Evolutionary conservation across 92 coral and sea anemone genomes (phyloP).

Genomic region (Epizoanthus rinbou): DNA sequence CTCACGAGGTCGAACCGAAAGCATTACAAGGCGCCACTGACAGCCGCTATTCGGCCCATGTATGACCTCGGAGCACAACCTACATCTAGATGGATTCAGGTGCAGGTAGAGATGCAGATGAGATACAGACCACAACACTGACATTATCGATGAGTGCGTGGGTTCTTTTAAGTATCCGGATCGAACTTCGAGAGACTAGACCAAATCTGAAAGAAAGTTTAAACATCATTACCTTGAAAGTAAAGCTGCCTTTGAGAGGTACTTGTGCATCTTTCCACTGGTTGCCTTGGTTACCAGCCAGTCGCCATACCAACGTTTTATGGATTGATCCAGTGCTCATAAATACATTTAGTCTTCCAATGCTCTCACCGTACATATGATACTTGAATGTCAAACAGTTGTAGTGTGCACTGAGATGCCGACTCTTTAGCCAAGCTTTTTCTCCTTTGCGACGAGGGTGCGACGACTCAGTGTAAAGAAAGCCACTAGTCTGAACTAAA

Average conservation of each 20-base stretch:
- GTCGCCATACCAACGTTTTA: slow-evolving; percentile 23
- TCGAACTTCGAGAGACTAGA: too few relatives aligned
- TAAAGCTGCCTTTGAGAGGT: slow-evolving; percentile 2
- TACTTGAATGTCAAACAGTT: slow-evolving; percentile 38
- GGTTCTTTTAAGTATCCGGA: too few relatives aligned
- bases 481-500: slow-evolving; percentile 13
- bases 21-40: too few relatives aligned
- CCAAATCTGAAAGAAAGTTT: too few relatives aligned
- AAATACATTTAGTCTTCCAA: slow-evolving; percentile 41
- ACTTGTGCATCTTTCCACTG: slow-evolving; percentile 28
- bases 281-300: slow-evolving; percentile 44
- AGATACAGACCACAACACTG: too few relatives aligned
- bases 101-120: too few relatives aligned
- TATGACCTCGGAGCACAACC: too few relatives aligned
- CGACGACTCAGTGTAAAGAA: slow-evolving; percentile 37
- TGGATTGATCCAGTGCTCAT: not conserved
- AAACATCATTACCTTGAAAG: slow-evolving; percentile 15
- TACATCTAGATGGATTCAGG: too few relatives aligned
- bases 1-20: too few relatives aligned
- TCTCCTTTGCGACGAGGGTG: slow-evolving; percentile 43
- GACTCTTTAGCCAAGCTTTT: slow-evolving; percentile 24
- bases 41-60: too few relatives aligned
- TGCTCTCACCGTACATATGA: slow-evolving; percentile 31
- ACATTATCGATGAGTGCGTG: too few relatives aligned
- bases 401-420: slow-evolving; percentile 37